phyloP scores from a whole-genome alignment of 2,888 invertebrate species.

The Synergus gifuensis region DNA sequence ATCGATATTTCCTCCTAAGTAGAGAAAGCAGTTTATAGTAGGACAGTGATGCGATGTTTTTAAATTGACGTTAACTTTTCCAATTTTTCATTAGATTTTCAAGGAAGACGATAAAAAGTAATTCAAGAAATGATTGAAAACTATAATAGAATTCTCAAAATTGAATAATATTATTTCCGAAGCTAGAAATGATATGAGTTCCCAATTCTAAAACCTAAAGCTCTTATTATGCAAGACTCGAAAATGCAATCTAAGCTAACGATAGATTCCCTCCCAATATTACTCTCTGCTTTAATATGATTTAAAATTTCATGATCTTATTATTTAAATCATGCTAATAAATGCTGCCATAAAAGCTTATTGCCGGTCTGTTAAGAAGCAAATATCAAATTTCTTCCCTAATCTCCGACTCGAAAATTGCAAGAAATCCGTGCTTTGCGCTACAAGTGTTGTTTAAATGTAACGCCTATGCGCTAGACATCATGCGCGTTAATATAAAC shows the following conservation, averaged over 20 bases:
- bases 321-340: neutral
- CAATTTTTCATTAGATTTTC: neutral
- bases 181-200: neutral
- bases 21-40: neutral
- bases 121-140: neutral
- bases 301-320: neutral
- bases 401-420: neutral
- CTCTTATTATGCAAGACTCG: neutral
- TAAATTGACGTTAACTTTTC: neutral
- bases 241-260: neutral
- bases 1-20: neutral
- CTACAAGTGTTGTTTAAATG: slow-evolving; percentile 38
- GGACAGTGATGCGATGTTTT: neutral
- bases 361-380: neutral
- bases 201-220: neutral
- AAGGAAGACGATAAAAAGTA: neutral
- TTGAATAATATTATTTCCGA: neutral
- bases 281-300: neutral
- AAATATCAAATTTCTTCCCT: neutral
- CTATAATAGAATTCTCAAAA: too few species aligned
- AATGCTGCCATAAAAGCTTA: neutral
- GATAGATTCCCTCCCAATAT: neutral
- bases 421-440: neutral
- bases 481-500: slow-evolving; percentile 44
- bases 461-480: slow-evolving; percentile 34